Evolutionary conservation across 2,113 vertebrate species (phyloP), one percentile per base, ranked within the genome.

Genomic region (Numenius arquata): DNA sequence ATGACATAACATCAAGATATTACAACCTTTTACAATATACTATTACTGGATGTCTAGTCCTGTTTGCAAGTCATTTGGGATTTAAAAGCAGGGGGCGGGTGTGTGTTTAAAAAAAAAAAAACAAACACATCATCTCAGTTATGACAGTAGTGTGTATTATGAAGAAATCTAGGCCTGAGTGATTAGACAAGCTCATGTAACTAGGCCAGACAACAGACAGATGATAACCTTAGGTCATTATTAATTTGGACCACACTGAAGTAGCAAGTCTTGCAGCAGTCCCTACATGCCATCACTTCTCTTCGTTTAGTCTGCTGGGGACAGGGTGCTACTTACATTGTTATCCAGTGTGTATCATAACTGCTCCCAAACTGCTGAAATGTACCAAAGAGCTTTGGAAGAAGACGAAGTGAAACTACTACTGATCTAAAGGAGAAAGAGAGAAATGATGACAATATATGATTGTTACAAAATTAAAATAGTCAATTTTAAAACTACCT

Each of bases 301-400:
- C 40, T 15, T 67, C 25, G 23, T 19, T 74, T 50, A 50, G 18
- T 34, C 76, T 77, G 26, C 2, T 29, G 45, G 38, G 25, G 43
- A 67, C 27, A 58, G 17, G 6, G 13, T 4, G 25, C 16, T 81
- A 98, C 99, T 99, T 97, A 99, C 99, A 99, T 99, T 73, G 99
- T 99, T 97, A 99, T 99, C 99, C 99, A 99, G 93, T 99, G 99
- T 11, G 99, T 99, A 97, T 99, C 99, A 6, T 99, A 99, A 97
- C 99, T 99, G 97, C 99, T 99, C 84, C 99, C 99, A 94, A 99
- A 99, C 74, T 99, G 99, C 29, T 99, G 99, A 97, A 99, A 99
- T 7, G 99, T 99, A 94, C 99, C 99, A 59, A 99, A 99, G 21
- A 99, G 98, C 93, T 99, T 99, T 21, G 99, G 99, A 82, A 99